phyloP scores from a whole-genome alignment of 2,888 invertebrate genomes.

The Chrysolina oricalcia region DNA sequence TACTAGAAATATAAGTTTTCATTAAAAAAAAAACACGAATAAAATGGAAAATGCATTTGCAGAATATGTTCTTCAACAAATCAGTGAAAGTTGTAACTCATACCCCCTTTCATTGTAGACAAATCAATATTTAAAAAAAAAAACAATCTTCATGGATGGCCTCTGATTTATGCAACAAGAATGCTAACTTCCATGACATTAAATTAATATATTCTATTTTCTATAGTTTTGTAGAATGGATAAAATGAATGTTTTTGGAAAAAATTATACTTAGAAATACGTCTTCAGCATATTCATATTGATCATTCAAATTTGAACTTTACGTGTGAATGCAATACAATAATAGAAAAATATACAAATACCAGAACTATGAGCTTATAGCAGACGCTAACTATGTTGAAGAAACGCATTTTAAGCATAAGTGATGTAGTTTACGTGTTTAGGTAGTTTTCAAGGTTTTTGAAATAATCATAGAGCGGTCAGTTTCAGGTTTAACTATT shows the following conservation, averaged over 20 bases:
- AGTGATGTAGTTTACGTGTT: too few species aligned
- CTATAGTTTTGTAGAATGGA: background rate
- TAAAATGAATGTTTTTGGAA: background rate
- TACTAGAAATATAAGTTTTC: too few species aligned
- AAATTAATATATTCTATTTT: constrained; percentile 26
- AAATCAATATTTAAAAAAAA: background rate
- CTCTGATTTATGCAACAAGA: constrained; percentile 26
- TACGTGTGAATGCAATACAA: background rate
- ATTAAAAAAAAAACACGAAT: too few species aligned
- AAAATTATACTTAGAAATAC: constrained; percentile 4
- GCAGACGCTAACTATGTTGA: too few species aligned
- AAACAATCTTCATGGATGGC: background rate
- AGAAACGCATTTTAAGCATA: too few species aligned
- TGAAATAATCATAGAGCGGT: too few species aligned
- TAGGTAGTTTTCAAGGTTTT: too few species aligned
- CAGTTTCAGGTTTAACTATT: too few species aligned
- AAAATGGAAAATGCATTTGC: too few species aligned
- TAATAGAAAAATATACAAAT: background rate
- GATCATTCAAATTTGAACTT: too few species aligned
- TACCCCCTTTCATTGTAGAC: background rate
- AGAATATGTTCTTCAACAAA: too few species aligned
- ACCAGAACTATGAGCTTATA: background rate
- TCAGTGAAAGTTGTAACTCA: background rate
- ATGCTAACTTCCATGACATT: constrained; percentile 30
- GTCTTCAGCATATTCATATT: constrained; percentile 2